Conservation (phyloP, 2,888 invertebrate species). For the Trissolcus japonicus region DNA sequence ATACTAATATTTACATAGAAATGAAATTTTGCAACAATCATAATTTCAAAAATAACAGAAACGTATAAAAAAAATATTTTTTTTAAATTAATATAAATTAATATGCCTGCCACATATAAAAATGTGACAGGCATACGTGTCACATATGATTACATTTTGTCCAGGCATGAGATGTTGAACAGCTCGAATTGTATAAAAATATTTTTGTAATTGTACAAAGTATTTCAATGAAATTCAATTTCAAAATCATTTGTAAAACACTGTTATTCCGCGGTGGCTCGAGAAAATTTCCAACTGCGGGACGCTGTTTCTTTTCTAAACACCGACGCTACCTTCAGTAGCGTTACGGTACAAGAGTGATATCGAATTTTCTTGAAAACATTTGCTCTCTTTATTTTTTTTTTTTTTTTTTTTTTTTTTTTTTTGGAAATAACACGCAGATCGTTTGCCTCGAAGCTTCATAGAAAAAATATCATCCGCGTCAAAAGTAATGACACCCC, state of each 20-base stretch:
- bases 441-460: conserved; percentile 27
- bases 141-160: too few relatives aligned
- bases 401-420: too few relatives aligned
- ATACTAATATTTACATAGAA: conserved; percentile 36
- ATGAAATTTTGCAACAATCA: not conserved
- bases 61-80: too few relatives aligned
- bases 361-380: conserved; percentile 6
- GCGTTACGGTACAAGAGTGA: not conserved
- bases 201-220: not conserved
- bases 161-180: too few relatives aligned
- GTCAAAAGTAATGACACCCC: conserved; percentile 35
- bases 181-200: not conserved
- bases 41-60: conserved; percentile 11
- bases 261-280: not conserved
- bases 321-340: not conserved
- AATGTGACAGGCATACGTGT: too few relatives aligned
- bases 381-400: conserved; percentile 14
- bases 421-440: conserved; percentile 32
- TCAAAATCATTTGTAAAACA: not conserved
- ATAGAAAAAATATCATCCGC: conserved; percentile 45
- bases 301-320: conserved; percentile 20
- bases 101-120: too few relatives aligned
- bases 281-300: not conserved
- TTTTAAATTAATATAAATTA: too few relatives aligned
- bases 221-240: not conserved